Conservation (phyloP, 2,113 vertebrate genomes). For the Xiphorhynchus elegans region DNA sequence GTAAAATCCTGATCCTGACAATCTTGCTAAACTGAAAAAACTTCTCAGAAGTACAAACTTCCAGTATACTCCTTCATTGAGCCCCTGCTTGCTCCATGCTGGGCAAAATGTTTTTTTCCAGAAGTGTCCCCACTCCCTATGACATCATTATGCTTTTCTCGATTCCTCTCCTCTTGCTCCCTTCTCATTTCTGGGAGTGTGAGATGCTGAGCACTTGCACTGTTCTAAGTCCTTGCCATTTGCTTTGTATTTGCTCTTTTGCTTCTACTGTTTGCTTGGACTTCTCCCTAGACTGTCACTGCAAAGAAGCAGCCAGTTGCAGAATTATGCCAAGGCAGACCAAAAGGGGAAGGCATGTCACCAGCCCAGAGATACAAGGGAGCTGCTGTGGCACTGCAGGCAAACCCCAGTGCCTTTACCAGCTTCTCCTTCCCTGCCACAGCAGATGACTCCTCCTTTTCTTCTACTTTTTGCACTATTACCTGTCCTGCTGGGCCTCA, state of each 20-base stretch:
- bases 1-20: not conserved
- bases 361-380: not conserved
- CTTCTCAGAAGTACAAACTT: not conserved
- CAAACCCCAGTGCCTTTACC: not conserved
- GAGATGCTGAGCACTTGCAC: accelerated
- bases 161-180: not conserved
- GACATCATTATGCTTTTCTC: not conserved
- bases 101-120: not conserved
- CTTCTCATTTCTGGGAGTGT: accelerated
- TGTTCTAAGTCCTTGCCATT: not conserved
- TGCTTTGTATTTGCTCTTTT: not conserved
- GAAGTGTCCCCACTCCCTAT: not conserved
- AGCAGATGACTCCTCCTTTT: not conserved
- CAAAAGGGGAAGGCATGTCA: not conserved
- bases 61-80: not conserved
- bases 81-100: not conserved
- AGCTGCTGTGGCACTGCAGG: not conserved
- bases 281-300: not conserved
- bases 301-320: not conserved
- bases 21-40: not conserved
- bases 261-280: not conserved
- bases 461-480: not conserved
- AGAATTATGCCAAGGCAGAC: not conserved
- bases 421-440: not conserved
- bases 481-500: accelerated